These are phyloP conservation scores for Xyliphius kryptos DNA, from an alignment of 2,113 vertebrate genomes.

Conservation along the genomic window DNA sequence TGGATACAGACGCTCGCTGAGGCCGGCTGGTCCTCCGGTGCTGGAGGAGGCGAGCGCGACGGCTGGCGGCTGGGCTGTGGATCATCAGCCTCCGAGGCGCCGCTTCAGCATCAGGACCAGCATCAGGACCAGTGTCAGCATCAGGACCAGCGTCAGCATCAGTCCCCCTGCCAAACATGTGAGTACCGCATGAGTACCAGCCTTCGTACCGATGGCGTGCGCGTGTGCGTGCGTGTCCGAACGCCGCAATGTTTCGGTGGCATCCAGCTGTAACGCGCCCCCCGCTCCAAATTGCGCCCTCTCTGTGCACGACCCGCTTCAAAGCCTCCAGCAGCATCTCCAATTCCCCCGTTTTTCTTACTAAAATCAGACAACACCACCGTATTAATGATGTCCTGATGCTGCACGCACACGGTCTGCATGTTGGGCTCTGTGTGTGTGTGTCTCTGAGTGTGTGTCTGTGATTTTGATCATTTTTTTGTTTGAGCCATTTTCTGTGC, in stretches of 20 bases:
- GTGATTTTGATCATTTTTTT: not conserved
- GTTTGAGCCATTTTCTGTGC: not conserved
- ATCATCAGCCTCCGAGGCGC: not conserved
- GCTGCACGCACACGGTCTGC: not conserved
- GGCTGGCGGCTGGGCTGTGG: conserved; percentile 26
- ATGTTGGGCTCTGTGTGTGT: too few relatives aligned
- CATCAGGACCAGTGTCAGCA: not conserved
- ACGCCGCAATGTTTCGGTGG: conserved; percentile 24
- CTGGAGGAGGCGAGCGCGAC: too few relatives aligned
- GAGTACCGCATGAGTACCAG: conserved; percentile 61
- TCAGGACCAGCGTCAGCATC: conserved; percentile 30
- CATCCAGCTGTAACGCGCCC: conserved; percentile 39
- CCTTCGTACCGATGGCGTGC: not conserved
- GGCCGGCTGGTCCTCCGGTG: not conserved
- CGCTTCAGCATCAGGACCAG: not conserved
- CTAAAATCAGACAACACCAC: not conserved
- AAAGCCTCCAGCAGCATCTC: not conserved
- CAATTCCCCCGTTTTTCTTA: conserved; percentile 1
- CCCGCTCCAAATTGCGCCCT: not conserved
- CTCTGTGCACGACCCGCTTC: conserved; percentile 10
- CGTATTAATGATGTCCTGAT: not conserved
- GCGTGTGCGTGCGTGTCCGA: conserved; percentile 7
- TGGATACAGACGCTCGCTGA: not conserved
- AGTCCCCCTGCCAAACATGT: conserved; percentile 65
- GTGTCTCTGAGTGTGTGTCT: too few relatives aligned